Percentiles rank a stretch among this genome's conserved stretches.
phyloP scores from a whole-genome alignment of 2,888 invertebrate genomes.

The Dendrolimus pini region DNA sequence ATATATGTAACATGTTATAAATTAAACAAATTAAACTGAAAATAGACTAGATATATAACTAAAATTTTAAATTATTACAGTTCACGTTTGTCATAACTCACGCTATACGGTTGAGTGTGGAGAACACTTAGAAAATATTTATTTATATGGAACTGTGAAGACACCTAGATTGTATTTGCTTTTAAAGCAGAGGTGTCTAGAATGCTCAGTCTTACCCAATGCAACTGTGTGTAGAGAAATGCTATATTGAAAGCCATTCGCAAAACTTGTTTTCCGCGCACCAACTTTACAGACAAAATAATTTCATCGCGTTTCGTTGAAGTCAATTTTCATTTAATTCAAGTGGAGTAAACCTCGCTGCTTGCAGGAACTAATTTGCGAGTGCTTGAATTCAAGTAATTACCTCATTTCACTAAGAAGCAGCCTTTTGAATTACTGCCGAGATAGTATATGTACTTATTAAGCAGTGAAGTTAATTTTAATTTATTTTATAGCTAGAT shows the following conservation, averaged over 20 bases:
- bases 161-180: no score
- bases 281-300: slow-evolving; percentile 18
- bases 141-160: no score
- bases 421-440: background rate
- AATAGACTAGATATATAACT: no score
- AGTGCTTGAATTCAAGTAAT: slow-evolving; percentile 9
- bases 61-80: no score
- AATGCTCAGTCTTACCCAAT: no score
- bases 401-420: slow-evolving; percentile 2
- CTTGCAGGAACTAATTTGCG: slow-evolving; percentile 12
- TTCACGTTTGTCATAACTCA: no score
- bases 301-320: slow-evolving; percentile 11
- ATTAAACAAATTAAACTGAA: no score
- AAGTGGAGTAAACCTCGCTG: slow-evolving; percentile 5
- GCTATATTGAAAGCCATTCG: background rate
- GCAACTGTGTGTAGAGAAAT: no score
- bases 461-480: background rate
- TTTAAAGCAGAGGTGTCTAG: no score
- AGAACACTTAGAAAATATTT: no score
- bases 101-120: no score
- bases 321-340: slow-evolving; percentile 13
- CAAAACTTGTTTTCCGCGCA: slow-evolving; percentile 13
- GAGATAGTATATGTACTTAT: background rate
- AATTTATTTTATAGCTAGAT: background rate
- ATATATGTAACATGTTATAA: no score